A percentile compares a stretch with the other conserved stretches of the same genome.
phyloP scores from a whole-genome alignment of 2,888 invertebrate genomes.

The Agonum fuliginosum region DNA sequence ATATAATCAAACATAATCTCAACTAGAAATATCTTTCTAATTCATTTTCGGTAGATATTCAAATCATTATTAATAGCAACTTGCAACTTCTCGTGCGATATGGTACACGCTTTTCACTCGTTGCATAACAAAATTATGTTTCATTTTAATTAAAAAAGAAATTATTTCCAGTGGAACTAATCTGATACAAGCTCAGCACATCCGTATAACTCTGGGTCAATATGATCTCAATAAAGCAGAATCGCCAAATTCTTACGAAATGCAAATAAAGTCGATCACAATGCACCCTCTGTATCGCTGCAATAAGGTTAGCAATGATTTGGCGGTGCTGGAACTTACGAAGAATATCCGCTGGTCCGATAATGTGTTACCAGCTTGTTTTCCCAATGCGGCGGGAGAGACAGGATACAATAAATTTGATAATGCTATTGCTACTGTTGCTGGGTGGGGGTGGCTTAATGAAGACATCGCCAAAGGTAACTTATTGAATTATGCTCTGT shows the following conservation, averaged over 20 bases:
- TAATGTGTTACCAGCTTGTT: conserved; percentile 85
- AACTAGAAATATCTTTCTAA: not conserved
- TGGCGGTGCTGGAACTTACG: conserved; percentile 84
- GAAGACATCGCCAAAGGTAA: conserved; percentile 82
- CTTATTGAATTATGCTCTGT: too few species aligned
- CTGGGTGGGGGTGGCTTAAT: conserved; percentile 91
- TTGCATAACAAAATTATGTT: not conserved
- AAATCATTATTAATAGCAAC: not conserved
- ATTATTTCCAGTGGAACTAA: conserved; percentile 77
- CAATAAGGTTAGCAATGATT: conserved; percentile 78
- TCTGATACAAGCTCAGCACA: conserved; percentile 77
- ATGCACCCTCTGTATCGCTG: conserved; percentile 87
- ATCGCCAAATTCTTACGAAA: conserved; percentile 72
- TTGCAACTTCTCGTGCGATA: not conserved
- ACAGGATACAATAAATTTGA: conserved; percentile 74
- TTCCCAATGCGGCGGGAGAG: conserved; percentile 76
- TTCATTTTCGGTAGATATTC: conserved; percentile 16
- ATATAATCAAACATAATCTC: too few species aligned
- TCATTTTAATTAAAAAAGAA: conserved; percentile 26
- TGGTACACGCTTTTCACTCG: not conserved
- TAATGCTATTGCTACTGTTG: conserved; percentile 80
- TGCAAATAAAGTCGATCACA: conserved; percentile 74
- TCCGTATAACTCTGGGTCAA: conserved; percentile 82
- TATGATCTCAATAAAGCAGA: conserved; percentile 81
- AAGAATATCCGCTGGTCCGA: conserved; percentile 81